Conservation (phyloP, 2,888 invertebrate genomes). For the Euzetes globulus region DNA sequence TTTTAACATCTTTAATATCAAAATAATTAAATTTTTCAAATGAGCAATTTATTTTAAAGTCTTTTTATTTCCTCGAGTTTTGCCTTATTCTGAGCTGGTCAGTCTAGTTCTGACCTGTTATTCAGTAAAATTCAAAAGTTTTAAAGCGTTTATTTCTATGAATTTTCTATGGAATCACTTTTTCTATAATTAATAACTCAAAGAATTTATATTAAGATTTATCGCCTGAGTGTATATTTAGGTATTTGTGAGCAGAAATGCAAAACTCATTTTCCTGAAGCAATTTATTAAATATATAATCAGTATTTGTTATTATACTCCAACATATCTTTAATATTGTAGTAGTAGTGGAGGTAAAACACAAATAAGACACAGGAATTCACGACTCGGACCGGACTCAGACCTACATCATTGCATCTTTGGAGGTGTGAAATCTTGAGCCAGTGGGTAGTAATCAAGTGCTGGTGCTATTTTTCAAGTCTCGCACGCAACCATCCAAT, state of each 20-base stretch:
- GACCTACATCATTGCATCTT: constrained; percentile 20
- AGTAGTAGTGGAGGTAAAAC: background rate
- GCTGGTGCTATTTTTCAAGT: constrained; percentile 24
- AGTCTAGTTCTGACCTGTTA: too few relatives aligned
- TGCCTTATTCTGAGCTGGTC: too few relatives aligned
- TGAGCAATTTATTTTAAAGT: too few relatives aligned
- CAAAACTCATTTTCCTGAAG: constrained; percentile 12
- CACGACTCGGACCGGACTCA: constrained; percentile 4
- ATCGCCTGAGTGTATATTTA: background rate
- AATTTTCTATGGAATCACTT: background rate
- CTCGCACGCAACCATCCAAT: constrained; percentile 26
- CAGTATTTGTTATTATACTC: constrained; percentile 11
- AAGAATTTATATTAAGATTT: constrained; percentile 13
- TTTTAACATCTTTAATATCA: too few relatives aligned
- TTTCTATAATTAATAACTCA: constrained; percentile 12
- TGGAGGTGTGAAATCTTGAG: constrained; percentile 28
- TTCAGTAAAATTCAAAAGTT: too few relatives aligned
- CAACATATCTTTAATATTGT: background rate
- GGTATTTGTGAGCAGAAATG: background rate
- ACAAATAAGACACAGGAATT: constrained; percentile 6
- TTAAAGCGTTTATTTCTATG: too few relatives aligned
- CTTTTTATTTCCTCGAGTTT: too few relatives aligned
- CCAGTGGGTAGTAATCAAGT: constrained; percentile 29
- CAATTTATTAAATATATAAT: constrained; percentile 15
- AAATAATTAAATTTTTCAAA: too few relatives aligned